phyloP scores from a whole-genome alignment of 1,140 invertebrate species.

The Drosophila prosaltans region DNA sequence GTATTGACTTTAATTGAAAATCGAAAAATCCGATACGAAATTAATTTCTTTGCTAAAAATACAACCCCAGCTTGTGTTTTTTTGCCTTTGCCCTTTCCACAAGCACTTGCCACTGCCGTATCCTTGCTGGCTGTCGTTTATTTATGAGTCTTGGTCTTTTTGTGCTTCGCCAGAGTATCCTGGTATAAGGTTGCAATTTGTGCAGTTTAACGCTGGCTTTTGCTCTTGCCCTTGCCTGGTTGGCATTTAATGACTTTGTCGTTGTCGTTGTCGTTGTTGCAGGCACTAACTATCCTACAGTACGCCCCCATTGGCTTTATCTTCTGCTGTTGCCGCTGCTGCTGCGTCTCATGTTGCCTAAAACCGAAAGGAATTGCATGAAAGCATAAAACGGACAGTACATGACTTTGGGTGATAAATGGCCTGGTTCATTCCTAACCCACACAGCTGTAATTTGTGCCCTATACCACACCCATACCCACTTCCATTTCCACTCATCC shows the following conservation, averaged over 20 bases:
- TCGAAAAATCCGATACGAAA: constrained; percentile 82
- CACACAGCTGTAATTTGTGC: constrained; percentile 70
- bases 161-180: constrained; percentile 11
- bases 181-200: constrained; percentile 78
- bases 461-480: constrained; percentile 21
- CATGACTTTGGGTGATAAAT: constrained; percentile 81
- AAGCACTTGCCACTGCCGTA: constrained; percentile 57
- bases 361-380: constrained; percentile 73
- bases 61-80: constrained; percentile 52
- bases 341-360: constrained; percentile 72
- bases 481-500: constrained; percentile 12
- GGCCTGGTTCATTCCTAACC: constrained; percentile 44
- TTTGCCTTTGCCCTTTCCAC: constrained; percentile 40
- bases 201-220: constrained; percentile 80
- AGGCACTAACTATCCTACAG: constrained; percentile 42
- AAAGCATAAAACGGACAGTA: constrained; percentile 81
- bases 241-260: constrained; percentile 78
- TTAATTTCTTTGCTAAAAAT: constrained; percentile 81
- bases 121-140: constrained; percentile 44
- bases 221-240: constrained; percentile 45
- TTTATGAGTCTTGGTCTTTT: constrained; percentile 64
- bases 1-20: constrained; percentile 82
- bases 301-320: constrained; percentile 33
- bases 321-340: constrained; percentile 30
- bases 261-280: constrained; percentile 35